Evolutionary conservation across 1,140 invertebrate species (phyloP).

Genomic region (Papilio aristodemus): DNA sequence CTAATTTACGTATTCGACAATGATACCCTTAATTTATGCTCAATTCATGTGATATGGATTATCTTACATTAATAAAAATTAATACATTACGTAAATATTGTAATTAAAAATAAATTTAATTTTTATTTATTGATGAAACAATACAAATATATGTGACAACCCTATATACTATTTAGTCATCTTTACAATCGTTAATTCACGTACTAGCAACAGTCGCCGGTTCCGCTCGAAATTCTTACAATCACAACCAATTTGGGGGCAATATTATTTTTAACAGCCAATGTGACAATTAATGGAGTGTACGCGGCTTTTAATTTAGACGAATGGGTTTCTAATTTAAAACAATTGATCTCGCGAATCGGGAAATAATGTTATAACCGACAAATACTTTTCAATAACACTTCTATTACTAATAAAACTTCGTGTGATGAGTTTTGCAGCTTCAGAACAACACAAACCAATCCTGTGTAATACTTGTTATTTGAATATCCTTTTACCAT

Average conservation of each 20-base stretch:
- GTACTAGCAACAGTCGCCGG: conserved; percentile 23
- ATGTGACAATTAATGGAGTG: conserved; percentile 44
- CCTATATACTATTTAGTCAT: conserved; percentile 25
- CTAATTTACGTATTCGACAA: too few relatives aligned
- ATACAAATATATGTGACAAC: background rate
- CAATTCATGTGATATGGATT: too few relatives aligned
- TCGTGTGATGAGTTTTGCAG: background rate
- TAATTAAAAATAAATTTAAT: background rate
- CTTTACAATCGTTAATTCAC: conserved; percentile 26
- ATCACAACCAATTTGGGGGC: conserved; percentile 43
- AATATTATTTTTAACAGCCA: conserved; percentile 39
- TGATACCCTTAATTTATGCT: too few relatives aligned
- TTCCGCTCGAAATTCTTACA: conserved; percentile 36
- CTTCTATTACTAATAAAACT: background rate
- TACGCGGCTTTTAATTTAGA: conserved; percentile 52
- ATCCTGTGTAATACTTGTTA: too few relatives aligned
- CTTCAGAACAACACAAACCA: background rate
- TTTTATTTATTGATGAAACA: too few relatives aligned
- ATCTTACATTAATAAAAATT: too few relatives aligned
- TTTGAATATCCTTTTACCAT: too few relatives aligned
- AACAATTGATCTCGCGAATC: conserved; percentile 56
- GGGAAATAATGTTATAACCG: conserved; percentile 31
- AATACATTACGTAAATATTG: too few relatives aligned
- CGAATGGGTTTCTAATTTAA: conserved; percentile 67
- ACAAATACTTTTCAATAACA: conserved; percentile 9